Conservation (phyloP, 2,113 vertebrate genomes). For the Neolamprologus hecqui region DNA sequence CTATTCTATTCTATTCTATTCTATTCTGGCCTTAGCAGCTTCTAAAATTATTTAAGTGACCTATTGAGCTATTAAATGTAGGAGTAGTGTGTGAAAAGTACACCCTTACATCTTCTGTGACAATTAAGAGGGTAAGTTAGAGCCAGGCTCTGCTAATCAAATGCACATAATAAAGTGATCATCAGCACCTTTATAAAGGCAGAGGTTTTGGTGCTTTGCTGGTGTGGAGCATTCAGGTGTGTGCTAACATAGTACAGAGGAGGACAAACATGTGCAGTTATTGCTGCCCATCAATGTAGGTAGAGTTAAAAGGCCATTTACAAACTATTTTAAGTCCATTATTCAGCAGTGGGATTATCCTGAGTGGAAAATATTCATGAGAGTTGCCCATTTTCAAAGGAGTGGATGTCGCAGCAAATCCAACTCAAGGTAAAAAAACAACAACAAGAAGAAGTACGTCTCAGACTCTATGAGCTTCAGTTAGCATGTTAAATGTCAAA, state of each 20-base stretch:
- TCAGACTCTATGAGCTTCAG: neutral
- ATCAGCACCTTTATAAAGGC: neutral
- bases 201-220: neutral
- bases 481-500: neutral
- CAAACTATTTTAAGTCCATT: neutral
- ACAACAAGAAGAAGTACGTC: fast-evolving
- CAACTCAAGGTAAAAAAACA: neutral
- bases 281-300: neutral
- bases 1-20: neutral
- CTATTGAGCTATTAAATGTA: neutral
- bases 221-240: neutral
- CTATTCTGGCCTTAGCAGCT: neutral
- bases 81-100: neutral
- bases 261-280: neutral
- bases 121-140: neutral
- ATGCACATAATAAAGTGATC: fast-evolving
- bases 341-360: neutral
- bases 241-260: neutral
- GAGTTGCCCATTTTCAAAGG: neutral
- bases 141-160: neutral
- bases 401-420: neutral
- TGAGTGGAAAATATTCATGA: neutral
- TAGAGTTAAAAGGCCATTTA: fast-evolving
- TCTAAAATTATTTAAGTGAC: neutral
- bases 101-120: neutral